These are phyloP conservation scores for Chaetura pelagica DNA, from an alignment of 2,113 vertebrate genomes.

Conservation along the genomic window DNA sequence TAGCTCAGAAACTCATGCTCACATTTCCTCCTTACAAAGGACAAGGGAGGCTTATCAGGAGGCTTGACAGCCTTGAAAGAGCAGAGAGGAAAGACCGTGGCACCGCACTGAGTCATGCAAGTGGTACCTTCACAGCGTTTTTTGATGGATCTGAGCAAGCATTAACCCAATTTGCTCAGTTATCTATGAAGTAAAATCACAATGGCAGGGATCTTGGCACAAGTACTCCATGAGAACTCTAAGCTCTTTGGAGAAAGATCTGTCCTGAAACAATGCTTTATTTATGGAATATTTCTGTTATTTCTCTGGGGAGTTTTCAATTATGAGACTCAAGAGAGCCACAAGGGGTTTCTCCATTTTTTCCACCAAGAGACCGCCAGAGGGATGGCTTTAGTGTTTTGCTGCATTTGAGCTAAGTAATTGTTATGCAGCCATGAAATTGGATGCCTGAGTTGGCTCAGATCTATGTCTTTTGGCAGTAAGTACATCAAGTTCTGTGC, in stretches of 20 bases:
- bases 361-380: not conserved
- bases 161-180: not conserved
- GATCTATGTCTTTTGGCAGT: slow-evolving; percentile 14
- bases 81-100: not conserved
- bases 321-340: not conserved
- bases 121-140: not conserved
- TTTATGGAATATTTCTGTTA: not conserved
- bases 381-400: not conserved
- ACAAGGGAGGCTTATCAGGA: not conserved
- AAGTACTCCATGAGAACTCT: not conserved
- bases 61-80: not conserved
- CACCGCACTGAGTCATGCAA: not conserved
- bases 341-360: not conserved
- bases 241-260: not conserved
- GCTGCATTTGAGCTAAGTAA: slow-evolving; percentile 18
- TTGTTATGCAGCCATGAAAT: slow-evolving; percentile 1
- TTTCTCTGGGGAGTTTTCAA: slow-evolving; percentile 28
- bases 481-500: not conserved
- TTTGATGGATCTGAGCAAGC: not conserved
- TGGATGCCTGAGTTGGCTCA: not conserved
- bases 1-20: not conserved
- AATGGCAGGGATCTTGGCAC: not conserved
- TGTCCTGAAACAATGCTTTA: not conserved
- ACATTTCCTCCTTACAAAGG: not conserved
- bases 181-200: not conserved